Percentiles rank a stretch among this genome's conserved stretches.
Conservation (phyloP, 2,888 invertebrate genomes). For the Nineta flava region DNA sequence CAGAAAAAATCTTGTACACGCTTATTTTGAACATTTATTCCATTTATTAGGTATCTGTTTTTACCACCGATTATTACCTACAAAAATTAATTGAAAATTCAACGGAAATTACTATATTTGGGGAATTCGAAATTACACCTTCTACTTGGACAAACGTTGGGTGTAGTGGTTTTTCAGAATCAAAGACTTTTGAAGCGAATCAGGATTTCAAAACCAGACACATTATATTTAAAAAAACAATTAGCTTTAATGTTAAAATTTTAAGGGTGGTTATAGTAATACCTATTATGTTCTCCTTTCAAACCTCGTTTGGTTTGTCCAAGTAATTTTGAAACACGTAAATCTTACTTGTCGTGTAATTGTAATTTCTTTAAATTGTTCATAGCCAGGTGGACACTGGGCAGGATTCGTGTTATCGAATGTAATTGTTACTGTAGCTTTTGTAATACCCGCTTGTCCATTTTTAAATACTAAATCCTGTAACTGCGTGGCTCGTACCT, state of each 20-base stretch:
- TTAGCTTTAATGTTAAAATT: no score
- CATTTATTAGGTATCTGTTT: slow-evolving; percentile 89
- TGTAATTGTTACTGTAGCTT: slow-evolving; percentile 87
- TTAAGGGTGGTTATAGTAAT: no score
- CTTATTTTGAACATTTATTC: slow-evolving; percentile 76
- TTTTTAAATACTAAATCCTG: slow-evolving; percentile 96
- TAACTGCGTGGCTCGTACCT: slow-evolving; percentile 81
- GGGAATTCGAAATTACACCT: no score
- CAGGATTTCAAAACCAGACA: no score
- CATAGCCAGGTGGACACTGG: slow-evolving; percentile 82
- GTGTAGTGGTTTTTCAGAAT: no score
- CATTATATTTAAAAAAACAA: no score
- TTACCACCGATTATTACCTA: slow-evolving; percentile 74
- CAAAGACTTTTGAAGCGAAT: no score
- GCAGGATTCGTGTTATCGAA: slow-evolving; percentile 80
- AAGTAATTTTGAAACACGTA: no score
- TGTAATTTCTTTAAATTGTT: slow-evolving; percentile 77
- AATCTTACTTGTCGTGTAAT: slow-evolving; percentile 66
- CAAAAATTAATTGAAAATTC: slow-evolving; percentile 11
- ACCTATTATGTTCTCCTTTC: slow-evolving; percentile 33
- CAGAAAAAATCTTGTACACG: slow-evolving; percentile 89
- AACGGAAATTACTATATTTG: no score
- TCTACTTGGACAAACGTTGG: no score
- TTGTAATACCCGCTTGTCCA: slow-evolving; percentile 90
- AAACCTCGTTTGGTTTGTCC: no score